Base-by-base conservation (phyloP, 92 coral and sea anemone species). In the Ricordea florida region DNA sequence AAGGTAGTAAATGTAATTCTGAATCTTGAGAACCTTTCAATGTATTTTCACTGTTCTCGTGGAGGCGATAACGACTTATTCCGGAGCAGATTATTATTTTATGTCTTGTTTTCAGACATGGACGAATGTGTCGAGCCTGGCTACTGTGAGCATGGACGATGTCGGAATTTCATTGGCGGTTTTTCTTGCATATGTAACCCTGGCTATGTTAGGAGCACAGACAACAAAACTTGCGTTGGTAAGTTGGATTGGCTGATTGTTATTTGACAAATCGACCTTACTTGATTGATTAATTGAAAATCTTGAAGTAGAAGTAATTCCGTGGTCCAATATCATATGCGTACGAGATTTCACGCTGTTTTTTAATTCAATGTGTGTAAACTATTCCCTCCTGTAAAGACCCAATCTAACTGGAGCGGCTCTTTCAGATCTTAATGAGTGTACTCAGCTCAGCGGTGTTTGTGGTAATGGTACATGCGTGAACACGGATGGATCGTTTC, bases 391-490 rank as follows among this genome's bases (percentile, higher is more conserved):
- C n/a, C n/a, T n/a, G n/a, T n/a, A n/a, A n/a, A n/a, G n/a, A n/a
- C n/a, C n/a, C n/a, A n/a, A n/a, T n/a, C n/a, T n/a, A n/a, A n/a
- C n/a, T n/a, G n/a, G n/a, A n/a, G n/a, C n/a, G n/a, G n/a, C n/a
- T n/a, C n/a, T 68, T 59, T 18, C 77, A 94, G 98, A 94, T 71
- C 51, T 82, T 10, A 53, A 94, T 64, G 98, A 94, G 62, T 94
- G 98, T 42, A 51, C 60, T 5, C 83, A 42, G 41, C 67, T 51
- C 43, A 35, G 52, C n/a, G 96, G 90, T 52, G 57, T 89, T 29
- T 94, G 98, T 81, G 98, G 97, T n/a, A 94, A 94, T 47, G 98
- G 98, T 2, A 89, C 98, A 2, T 94, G 98, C 59, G 60, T 71
- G 49, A 94, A 94, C 30, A 77, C 81, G 15, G 80, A 74, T 14